Evolutionary conservation across 2,113 vertebrate genomes (phyloP).

Genomic region (Spizaetus ornatus): DNA sequence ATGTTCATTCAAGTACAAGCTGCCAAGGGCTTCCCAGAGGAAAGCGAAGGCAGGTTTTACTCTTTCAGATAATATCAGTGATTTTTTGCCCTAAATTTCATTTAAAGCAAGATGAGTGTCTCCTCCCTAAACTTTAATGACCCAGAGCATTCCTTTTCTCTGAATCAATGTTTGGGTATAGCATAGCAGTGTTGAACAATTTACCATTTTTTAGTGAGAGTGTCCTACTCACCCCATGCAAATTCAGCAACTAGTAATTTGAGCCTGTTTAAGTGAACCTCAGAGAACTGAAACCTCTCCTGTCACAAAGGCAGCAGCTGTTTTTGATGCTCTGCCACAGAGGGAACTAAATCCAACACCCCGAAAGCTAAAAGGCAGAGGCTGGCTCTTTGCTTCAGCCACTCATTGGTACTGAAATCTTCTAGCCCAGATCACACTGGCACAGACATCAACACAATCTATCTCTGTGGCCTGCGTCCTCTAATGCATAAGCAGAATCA

Average conservation of each 20-base stretch:
- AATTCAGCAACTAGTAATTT: background rate
- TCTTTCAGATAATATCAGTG: background rate
- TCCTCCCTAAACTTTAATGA: background rate
- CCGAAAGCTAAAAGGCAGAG: background rate
- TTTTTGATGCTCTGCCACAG: background rate
- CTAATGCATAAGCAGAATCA: background rate
- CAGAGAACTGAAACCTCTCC: background rate
- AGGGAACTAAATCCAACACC: background rate
- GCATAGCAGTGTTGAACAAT: background rate
- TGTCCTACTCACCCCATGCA: background rate
- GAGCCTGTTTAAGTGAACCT: background rate
- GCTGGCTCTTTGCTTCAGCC: background rate
- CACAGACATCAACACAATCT: background rate
- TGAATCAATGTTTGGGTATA: background rate
- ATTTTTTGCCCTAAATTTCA: background rate
- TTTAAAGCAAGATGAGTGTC: background rate
- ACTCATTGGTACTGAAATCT: background rate
- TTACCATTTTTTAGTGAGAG: background rate
- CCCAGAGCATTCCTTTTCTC: background rate
- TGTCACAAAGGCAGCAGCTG: background rate
- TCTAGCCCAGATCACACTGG: background rate
- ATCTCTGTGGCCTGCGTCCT: background rate
- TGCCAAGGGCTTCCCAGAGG: background rate
- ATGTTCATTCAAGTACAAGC: background rate
- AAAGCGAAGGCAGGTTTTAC: background rate